Conservation (phyloP, 2,888 invertebrate genomes). For the Eupsilia transversa region DNA sequence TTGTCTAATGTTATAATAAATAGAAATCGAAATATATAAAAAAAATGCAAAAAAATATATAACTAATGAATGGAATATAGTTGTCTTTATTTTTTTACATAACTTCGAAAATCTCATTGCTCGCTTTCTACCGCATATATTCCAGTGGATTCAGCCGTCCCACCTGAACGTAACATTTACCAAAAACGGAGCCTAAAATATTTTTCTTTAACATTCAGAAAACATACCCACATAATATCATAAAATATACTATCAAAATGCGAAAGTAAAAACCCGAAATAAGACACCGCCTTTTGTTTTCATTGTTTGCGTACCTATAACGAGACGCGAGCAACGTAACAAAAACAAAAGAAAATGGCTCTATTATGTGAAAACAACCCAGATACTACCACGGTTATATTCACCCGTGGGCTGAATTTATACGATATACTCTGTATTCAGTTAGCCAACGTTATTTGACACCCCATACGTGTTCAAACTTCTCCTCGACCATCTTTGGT, state of each 20-base stretch:
- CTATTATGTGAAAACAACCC: constrained; percentile 91
- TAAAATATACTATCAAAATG: constrained; percentile 78
- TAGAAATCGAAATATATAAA: too few relatives aligned
- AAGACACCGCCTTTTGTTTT: constrained; percentile 89
- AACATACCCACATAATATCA: constrained; percentile 73
- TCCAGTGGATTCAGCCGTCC: constrained; percentile 24
- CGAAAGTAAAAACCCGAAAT: constrained; percentile 84
- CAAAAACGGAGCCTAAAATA: constrained; percentile 59
- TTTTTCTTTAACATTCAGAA: constrained; percentile 70
- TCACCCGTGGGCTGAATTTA: constrained; percentile 90
- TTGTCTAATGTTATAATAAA: too few relatives aligned
- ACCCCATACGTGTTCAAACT: constrained; percentile 67
- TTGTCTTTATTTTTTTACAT: neutral
- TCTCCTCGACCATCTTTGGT: constrained; percentile 42
- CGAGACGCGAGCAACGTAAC: constrained; percentile 85
- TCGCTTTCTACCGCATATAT: constrained; percentile 1
- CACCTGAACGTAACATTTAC: constrained; percentile 54
- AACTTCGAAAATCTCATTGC: neutral
- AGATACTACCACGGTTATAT: constrained; percentile 88
- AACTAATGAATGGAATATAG: too few relatives aligned
- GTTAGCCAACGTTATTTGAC: constrained; percentile 76
- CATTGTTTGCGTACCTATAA: constrained; percentile 88
- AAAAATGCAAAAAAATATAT: too few relatives aligned
- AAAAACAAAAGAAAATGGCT: constrained; percentile 91
- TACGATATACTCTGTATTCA: constrained; percentile 88